Percentiles rank a stretch among this genome's conserved stretches.
These are phyloP conservation scores for Apostichopus leukothele DNA, from an alignment of 53 echinoderm and acorn worm genomes.

Conservation along the genomic window DNA sequence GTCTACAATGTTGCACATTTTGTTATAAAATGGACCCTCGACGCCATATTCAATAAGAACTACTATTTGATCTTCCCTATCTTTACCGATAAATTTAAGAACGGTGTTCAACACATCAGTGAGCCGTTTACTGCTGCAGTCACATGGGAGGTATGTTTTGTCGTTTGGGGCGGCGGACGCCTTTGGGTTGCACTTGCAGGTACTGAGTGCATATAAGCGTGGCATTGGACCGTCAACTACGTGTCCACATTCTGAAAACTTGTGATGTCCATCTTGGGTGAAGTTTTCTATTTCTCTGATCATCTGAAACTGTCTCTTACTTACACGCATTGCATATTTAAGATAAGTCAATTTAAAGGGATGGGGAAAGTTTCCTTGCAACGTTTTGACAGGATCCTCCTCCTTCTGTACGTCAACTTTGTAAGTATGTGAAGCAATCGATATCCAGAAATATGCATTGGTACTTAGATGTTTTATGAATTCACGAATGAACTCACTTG, in stretches of 20 bases:
- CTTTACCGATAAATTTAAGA: background rate
- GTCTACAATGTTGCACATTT: conserved; percentile 12
- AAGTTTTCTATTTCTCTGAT: background rate
- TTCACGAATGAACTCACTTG: background rate
- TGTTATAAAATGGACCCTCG: background rate
- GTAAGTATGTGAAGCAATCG: conserved; percentile 21
- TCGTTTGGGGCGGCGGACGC: background rate
- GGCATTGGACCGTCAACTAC: conserved; percentile 22
- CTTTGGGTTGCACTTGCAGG: background rate
- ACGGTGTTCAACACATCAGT: background rate
- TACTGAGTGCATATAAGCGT: background rate
- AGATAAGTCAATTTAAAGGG: background rate
- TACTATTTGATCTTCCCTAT: background rate
- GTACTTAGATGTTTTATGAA: background rate
- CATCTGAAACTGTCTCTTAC: conserved; percentile 13
- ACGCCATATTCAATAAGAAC: conserved; percentile 18
- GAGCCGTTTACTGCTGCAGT: background rate
- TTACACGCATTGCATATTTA: conserved; percentile 25
- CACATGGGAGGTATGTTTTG: background rate
- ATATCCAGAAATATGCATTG: background rate
- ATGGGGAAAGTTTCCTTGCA: background rate
- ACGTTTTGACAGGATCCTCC: background rate
- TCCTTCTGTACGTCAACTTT: background rate
- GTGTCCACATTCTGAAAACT: conserved; percentile 18
- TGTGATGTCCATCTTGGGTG: conserved; percentile 21